Evolutionary conservation across 2,113 vertebrate genomes (phyloP).

Genomic region (Gallinago media): DNA sequence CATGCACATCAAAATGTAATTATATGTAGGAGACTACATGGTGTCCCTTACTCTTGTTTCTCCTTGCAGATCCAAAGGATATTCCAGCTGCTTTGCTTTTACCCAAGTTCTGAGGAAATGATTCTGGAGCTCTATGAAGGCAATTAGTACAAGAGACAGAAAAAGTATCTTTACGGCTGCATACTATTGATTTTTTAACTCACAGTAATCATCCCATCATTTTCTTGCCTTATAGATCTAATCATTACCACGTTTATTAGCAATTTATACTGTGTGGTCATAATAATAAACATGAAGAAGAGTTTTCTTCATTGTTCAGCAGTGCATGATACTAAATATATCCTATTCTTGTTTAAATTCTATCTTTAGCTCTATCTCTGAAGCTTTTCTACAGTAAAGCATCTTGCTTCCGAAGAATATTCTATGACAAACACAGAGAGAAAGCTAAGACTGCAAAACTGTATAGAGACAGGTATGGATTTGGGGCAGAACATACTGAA

Average conservation of each 20-base stretch:
- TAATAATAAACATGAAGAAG: background rate
- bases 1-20: background rate
- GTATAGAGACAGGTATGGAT: background rate
- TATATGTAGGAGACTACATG: background rate
- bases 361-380: background rate
- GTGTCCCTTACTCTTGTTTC: background rate
- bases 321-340: background rate
- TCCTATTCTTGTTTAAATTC: background rate
- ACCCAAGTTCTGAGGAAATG: background rate
- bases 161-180: background rate
- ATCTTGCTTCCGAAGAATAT: background rate
- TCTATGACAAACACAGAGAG: background rate
- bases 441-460: background rate
- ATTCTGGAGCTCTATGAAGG: background rate
- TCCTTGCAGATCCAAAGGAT: background rate
- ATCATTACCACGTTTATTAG: background rate
- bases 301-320: background rate
- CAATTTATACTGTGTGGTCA: background rate
- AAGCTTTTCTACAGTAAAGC: background rate
- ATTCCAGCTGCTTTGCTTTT: background rate
- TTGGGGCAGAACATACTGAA: background rate
- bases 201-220: background rate
- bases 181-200: background rate
- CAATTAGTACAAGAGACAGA: background rate
- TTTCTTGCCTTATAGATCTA: background rate